These are phyloP conservation scores for Bovichtus diacanthus DNA, from an alignment of 2,797 vertebrate species.

Conservation along the genomic window DNA sequence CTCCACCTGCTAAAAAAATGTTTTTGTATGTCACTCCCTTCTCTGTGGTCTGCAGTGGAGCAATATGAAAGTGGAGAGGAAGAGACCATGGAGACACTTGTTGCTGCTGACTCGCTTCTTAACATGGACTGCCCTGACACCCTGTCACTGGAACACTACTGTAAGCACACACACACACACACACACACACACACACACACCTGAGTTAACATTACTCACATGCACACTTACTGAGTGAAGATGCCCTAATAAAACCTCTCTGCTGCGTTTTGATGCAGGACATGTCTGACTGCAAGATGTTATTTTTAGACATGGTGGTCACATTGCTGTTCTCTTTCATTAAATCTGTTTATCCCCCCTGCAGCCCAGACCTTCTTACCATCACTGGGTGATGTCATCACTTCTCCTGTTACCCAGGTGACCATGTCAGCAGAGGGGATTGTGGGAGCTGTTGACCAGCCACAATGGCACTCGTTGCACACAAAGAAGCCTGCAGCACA, in stretches of 20 bases:
- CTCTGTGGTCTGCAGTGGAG: conserved; percentile 86
- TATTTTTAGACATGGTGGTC: conserved; percentile 60
- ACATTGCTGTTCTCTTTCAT: conserved; percentile 52
- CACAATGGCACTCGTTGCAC: conserved; percentile 85
- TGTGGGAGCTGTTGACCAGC: conserved; percentile 89
- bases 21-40: conserved; percentile 9
- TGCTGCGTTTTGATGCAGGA: conserved; percentile 34
- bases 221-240: conserved; percentile 2
- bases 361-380: conserved; percentile 91
- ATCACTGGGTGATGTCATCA: conserved; percentile 88
- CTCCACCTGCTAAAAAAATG: not conserved
- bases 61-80: conserved; percentile 91
- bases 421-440: conserved; percentile 91
- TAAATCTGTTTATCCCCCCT: conserved; percentile 67
- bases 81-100: conserved; percentile 94
- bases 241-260: conserved; percentile 17
- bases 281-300: conserved; percentile 40
- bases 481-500: conserved; percentile 79
- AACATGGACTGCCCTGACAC: conserved; percentile 92
- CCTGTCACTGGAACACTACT: conserved; percentile 88
- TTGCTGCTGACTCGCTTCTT: conserved; percentile 93
- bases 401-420: conserved; percentile 90
- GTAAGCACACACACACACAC: conserved; percentile 78
- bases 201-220: not conserved
- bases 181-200: not conserved